Conservation (phyloP, 1,140 invertebrate species). For the Pachyrhynchus sulphureomaculatus region DNA sequence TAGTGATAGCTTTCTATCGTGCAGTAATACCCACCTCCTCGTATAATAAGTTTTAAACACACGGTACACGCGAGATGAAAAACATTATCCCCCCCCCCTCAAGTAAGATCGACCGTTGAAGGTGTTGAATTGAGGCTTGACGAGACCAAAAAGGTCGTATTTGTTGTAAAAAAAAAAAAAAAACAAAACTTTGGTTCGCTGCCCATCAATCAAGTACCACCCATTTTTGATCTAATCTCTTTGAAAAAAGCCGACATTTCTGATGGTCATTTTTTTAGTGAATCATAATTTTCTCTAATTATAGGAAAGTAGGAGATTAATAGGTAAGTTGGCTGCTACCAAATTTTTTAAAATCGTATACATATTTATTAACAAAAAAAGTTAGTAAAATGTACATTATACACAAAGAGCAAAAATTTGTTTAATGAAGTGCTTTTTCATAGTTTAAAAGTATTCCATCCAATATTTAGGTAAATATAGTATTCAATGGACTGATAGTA, state of each 20-base stretch:
- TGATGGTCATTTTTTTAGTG: neutral
- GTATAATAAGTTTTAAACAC: neutral
- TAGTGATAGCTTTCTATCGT: no score
- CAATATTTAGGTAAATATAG: no score
- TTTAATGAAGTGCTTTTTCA: no score
- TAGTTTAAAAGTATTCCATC: no score
- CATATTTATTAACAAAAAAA: no score
- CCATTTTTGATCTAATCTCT: slow-evolving; percentile 27
- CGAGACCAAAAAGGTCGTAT: slow-evolving; percentile 8
- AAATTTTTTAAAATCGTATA: no score
- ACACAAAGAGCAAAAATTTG: no score
- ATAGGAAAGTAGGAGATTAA: neutral
- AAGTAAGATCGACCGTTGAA: slow-evolving; percentile 13
- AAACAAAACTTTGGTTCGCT: slow-evolving; percentile 1
- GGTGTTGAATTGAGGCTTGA: slow-evolving; percentile 18
- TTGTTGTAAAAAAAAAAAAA: no score
- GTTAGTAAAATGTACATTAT: no score
- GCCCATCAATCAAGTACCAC: slow-evolving; percentile 23
- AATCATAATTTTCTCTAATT: neutral
- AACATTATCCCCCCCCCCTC: slow-evolving; percentile 13
- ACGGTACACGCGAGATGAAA: slow-evolving; percentile 6
- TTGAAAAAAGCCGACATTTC: slow-evolving; percentile 17
- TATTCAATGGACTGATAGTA: no score
- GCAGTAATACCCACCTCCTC: no score
- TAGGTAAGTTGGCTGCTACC: no score